Evolutionary conservation across 2,888 invertebrate genomes (phyloP), one percentile per base, ranked within the genome.

Genomic region (Agrochola litura): DNA sequence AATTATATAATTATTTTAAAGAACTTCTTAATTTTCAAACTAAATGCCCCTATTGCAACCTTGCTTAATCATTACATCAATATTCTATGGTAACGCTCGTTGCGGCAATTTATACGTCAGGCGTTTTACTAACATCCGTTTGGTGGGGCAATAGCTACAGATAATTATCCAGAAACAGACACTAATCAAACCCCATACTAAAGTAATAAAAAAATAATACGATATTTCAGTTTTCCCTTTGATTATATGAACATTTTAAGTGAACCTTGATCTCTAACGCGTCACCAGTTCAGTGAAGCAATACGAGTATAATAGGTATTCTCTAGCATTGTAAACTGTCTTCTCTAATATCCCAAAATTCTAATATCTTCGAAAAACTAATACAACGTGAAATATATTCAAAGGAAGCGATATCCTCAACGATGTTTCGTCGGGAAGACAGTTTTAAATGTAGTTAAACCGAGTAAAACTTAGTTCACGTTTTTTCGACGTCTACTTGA

Each of bases 361-460:
- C 41, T 60, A 69, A 73, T 61, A 69, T 56, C 49, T 46, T 68
- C 10, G 6, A 58, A 60, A 83, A 82, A 64, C 58, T 19, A 67
- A 56, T 41, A 75, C 64, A 79, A 72, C 65, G 56, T 69, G 68
- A 78, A 79, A 66, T 79, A 76, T 43, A 76, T 52, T 60, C 52
- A n/a, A 73, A 73, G 63, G n/a, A 76, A 66, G 63, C 72, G 76
- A 85, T 77, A 78, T 58, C 61, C 12, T 81, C 37, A 81, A 83
- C 67, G 65, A 75, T 79, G 81, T 82, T 87, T 80, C 63, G 73
- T 64, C 75, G 65, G 30, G 64, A 81, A 88, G 77, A 86, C 88
- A 77, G 74, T 88, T 86, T 87, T 86, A 87, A 87, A 88, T 72
- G 75, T 82, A 86, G 79, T 82, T 86, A 87, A 85, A 85, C 77